Evolutionary conservation across 2,888 invertebrate genomes (phyloP).

Genomic region (Drosophila nigritarsus): DNA sequence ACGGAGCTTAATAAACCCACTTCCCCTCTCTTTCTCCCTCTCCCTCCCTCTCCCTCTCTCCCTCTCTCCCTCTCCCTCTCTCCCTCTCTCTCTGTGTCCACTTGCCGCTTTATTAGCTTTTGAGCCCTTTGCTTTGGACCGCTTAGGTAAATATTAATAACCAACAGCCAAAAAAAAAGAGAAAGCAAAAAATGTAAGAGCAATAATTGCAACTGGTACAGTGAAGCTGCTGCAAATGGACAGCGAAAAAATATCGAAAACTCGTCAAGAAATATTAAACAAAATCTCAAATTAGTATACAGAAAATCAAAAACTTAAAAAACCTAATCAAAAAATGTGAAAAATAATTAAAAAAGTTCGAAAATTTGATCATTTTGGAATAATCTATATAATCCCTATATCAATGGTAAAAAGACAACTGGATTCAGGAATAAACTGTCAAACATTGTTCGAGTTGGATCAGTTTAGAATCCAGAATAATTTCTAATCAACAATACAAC

Average conservation of each 20-base stretch:
- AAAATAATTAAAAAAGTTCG: not conserved
- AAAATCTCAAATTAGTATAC: not conserved
- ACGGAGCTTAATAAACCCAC: slow-evolving; percentile 41
- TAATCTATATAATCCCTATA: not conserved
- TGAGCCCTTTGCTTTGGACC: slow-evolving; percentile 27
- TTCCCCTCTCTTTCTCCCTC: not conserved
- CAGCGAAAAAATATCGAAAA: not conserved
- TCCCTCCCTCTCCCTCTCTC: not conserved
- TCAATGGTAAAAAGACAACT: not conserved
- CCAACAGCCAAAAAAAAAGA: slow-evolving; percentile 18
- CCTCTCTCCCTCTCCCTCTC: not conserved
- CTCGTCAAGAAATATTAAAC: not conserved
- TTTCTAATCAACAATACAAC: not conserved
- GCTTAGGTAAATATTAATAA: slow-evolving; percentile 80
- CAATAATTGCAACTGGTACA: slow-evolving; percentile 32
- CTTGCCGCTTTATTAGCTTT: slow-evolving; percentile 74
- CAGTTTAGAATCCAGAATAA: not conserved
- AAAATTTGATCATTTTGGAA: not conserved
- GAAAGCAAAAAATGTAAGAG: not conserved
- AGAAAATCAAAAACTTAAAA: not conserved
- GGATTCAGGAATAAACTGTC: accelerated
- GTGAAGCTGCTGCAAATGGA: not conserved
- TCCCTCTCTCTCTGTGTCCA: not conserved
- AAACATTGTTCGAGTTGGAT: accelerated
- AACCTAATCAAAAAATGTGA: accelerated